Evolutionary conservation across 2,888 invertebrate species (phyloP).

Genomic region (Meganola albula): DNA sequence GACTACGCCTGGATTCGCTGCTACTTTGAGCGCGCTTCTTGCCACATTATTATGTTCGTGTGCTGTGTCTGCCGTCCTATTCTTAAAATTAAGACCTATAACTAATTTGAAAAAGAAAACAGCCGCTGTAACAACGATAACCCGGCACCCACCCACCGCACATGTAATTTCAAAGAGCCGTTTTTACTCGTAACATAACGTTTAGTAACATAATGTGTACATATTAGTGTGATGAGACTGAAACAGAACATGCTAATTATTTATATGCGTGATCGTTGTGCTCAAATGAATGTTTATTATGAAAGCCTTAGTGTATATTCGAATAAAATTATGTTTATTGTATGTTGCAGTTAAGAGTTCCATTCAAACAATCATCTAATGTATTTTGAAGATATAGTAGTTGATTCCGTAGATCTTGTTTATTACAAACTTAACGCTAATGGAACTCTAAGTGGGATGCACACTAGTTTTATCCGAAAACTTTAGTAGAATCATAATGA

Average conservation of each 20-base stretch:
- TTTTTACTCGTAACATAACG: conserved; percentile 80
- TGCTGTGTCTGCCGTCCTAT: conserved; percentile 90
- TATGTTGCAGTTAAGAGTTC: conserved; percentile 6
- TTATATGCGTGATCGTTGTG: conserved; percentile 55
- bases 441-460: too few species aligned
- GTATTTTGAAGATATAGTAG: too few species aligned
- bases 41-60: conserved; percentile 91
- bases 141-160: conserved; percentile 64
- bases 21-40: conserved; percentile 88
- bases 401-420: too few species aligned
- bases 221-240: conserved; percentile 77
- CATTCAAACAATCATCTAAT: too few species aligned
- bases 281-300: conserved; percentile 45
- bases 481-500: conserved; percentile 40
- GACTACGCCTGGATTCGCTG: conserved; percentile 95
- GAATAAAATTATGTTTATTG: conserved; percentile 26
- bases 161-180: conserved; percentile 78
- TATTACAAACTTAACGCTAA: too few species aligned
- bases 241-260: conserved; percentile 65
- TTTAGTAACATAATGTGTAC: conserved; percentile 66
- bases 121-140: conserved; percentile 65
- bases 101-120: conserved; percentile 76
- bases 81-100: conserved; percentile 87
- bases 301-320: conserved; percentile 29
- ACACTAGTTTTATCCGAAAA: conserved; percentile 24